Base-by-base conservation (phyloP, 2,113 vertebrate species). In the Ranitomeya imitator region DNA sequence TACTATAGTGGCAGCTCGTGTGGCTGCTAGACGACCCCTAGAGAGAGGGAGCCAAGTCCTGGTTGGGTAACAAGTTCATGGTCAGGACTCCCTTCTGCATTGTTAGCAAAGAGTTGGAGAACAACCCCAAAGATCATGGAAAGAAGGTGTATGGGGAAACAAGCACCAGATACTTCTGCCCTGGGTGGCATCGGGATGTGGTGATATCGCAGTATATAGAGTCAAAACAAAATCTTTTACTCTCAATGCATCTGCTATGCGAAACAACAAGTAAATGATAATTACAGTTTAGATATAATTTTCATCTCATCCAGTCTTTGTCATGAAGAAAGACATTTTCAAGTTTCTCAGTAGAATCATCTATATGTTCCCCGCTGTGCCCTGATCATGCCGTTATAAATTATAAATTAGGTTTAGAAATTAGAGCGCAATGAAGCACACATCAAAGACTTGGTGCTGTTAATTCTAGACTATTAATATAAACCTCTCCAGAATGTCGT, bases 341-440 rank as follows among this genome's bases (percentile, higher is more conserved):
- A 60, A 60, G 10, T 59, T 18, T 77, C 60, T 86, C 26, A 21
- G 12, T 1, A 67, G 21, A 54, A 14, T 67, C 21, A 59, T 67
- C 45, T 67, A 59, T 71, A 55, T 0, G 52, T 55, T 52, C 23
- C 85, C 86, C 21, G 69, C 77, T 80, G 63, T 31, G 78, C 10
- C 61, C 55, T 26, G 37, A 80, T 80, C 51, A 69, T 71, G 23
- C 52, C 21, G 77, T 87, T 80, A 59, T 87, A 55, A 87, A 87
- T 87, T 59, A 80, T 55, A 80, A 55, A 87, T 87, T 79, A 45
- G 60, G 16, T 71, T 80, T 12, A 71, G 63, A 87, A 79, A 86
- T 69, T 77, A 51, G 55, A 77, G 71, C n/a, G 73, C 45, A 54
- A 86, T 87, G 78, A 87, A 80, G 51, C 4, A 55, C 45, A 80